Conservation (phyloP, 2,888 invertebrate genomes). For the Drosophila putrida region DNA sequence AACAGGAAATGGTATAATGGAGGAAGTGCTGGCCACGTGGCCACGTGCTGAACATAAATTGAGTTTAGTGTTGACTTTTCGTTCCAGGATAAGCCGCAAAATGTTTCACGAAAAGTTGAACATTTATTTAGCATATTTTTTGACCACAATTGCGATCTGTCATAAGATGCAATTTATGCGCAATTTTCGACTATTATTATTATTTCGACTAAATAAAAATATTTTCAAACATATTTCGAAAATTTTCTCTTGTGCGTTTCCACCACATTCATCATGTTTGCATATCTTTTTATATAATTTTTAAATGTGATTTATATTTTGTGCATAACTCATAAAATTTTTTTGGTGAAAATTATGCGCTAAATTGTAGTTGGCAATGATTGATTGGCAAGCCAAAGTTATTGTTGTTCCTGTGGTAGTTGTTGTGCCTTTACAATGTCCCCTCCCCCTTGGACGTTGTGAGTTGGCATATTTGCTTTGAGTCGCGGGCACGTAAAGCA, state of each 20-base stretch:
- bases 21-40: conserved; percentile 30
- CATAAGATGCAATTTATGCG: conserved; percentile 2
- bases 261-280: conserved; percentile 33
- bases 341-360: conserved; percentile 64
- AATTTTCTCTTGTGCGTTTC: conserved; percentile 3
- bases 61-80: not conserved
- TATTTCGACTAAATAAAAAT: not conserved
- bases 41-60: conserved; percentile 49
- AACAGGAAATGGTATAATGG: not conserved
- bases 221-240: not conserved
- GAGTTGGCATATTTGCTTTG: conserved; percentile 54
- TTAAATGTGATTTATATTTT: conserved; percentile 18
- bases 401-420: not conserved
- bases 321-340: conserved; percentile 36
- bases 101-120: not conserved
- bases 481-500: conserved; percentile 60
- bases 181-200: not conserved
- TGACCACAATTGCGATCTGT: conserved; percentile 16
- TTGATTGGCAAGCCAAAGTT: conserved; percentile 58
- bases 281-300: conserved; percentile 27
- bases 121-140: conserved; percentile 1
- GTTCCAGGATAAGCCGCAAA: conserved; percentile 5
- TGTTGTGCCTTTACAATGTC: not conserved
- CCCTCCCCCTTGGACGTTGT: not conserved
- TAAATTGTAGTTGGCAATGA: conserved; percentile 74